These are phyloP conservation scores for Pseudomugil tenellus DNA, from an alignment of 2,797 vertebrate genomes.

Conservation along the genomic window DNA sequence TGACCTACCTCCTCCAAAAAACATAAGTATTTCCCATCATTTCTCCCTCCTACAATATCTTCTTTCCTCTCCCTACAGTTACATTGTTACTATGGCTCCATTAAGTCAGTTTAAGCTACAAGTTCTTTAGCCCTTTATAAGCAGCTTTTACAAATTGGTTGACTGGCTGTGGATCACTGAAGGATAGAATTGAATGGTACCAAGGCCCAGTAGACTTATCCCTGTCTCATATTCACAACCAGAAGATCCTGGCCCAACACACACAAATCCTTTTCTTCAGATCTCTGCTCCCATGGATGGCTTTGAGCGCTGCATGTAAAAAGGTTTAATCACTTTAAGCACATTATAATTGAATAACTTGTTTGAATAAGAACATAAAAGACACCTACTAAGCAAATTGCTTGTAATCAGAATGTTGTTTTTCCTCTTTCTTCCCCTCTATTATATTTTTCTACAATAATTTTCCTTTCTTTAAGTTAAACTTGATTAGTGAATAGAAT, in stretches of 20 bases:
- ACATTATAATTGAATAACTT: not conserved
- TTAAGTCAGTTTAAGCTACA: conserved; percentile 59
- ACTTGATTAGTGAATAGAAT: too few species aligned
- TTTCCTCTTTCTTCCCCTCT: too few species aligned
- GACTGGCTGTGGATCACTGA: conserved; percentile 67
- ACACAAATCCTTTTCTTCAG: conserved; percentile 49
- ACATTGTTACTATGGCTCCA: conserved; percentile 56
- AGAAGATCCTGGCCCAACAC: conserved; percentile 50
- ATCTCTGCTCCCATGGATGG: conserved; percentile 18
- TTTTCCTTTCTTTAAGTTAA: too few species aligned
- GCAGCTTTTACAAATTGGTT: conserved; percentile 70
- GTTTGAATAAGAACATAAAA: conserved; percentile 1
- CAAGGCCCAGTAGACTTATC: conserved; percentile 64
- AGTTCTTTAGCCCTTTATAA: conserved; percentile 64
- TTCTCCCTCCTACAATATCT: not conserved
- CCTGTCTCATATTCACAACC: conserved; percentile 59
- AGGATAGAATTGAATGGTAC: conserved; percentile 70
- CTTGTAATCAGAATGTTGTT: too few species aligned
- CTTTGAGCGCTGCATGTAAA: conserved; percentile 10
- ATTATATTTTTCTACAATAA: too few species aligned
- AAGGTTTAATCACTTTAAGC: not conserved
- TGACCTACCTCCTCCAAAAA: conserved; percentile 6
- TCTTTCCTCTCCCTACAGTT: conserved; percentile 8
- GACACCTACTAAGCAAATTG: not conserved
- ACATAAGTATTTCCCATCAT: conserved; percentile 1